Evolutionary conservation across 2,797 vertebrate genomes (phyloP).

Genomic region (Gymnothorax reevesii): DNA sequence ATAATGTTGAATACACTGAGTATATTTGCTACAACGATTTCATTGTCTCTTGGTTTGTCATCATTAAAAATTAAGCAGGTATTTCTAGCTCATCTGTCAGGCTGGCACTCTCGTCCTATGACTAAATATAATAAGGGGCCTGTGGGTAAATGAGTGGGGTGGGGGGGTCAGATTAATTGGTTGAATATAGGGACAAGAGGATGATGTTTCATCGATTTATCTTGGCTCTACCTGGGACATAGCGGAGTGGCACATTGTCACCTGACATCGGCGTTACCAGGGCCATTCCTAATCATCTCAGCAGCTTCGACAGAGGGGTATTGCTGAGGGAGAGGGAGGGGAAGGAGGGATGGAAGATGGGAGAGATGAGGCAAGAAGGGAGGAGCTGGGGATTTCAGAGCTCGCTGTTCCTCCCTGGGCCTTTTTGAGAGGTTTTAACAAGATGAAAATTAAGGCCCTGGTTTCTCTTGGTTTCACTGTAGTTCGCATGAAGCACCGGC

Average conservation of each 20-base stretch:
- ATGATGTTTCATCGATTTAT: slow-evolving; percentile 22
- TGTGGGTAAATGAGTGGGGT: background rate
- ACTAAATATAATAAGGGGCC: slow-evolving; percentile 33
- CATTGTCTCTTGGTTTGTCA: slow-evolving; percentile 19
- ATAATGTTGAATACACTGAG: slow-evolving; percentile 35
- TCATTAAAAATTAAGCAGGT: slow-evolving; percentile 46
- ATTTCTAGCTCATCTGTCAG: slow-evolving; percentile 42
- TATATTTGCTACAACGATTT: slow-evolving; percentile 36
- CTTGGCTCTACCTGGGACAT: slow-evolving; percentile 35
- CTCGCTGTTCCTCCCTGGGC: slow-evolving; percentile 52
- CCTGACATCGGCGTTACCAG: slow-evolving; percentile 35
- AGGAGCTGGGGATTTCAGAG: slow-evolving; percentile 42
- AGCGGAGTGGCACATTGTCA: slow-evolving; percentile 33
- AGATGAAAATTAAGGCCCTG: slow-evolving; percentile 64
- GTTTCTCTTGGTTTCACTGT: slow-evolving; percentile 46
- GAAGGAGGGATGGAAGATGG: background rate
- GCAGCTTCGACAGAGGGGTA: slow-evolving; percentile 31
- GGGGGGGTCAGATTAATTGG: slow-evolving; percentile 36
- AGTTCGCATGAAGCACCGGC: slow-evolving; percentile 45
- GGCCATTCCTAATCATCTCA: slow-evolving; percentile 48
- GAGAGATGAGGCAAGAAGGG: background rate
- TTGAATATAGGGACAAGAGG: slow-evolving; percentile 33
- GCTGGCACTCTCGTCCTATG: slow-evolving; percentile 27
- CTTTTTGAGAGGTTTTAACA: slow-evolving; percentile 68
- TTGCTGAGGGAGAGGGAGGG: slow-evolving; percentile 22